Evolutionary conservation across 2,113 vertebrate species (phyloP).

Genomic region (Notarius lentiginosus): DNA sequence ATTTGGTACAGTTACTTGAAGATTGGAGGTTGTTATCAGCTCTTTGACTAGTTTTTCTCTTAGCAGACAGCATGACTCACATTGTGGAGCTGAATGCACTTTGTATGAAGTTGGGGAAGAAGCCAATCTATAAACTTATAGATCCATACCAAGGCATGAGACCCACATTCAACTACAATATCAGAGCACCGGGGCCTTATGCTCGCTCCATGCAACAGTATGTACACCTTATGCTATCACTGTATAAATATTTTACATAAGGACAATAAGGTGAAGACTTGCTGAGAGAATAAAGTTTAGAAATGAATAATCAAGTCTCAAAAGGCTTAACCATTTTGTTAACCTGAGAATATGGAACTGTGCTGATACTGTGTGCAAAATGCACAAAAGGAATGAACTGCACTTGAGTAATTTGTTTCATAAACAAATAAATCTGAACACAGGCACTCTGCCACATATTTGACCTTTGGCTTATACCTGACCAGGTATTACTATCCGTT

Average conservation of each 20-base stretch:
- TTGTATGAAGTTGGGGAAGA: conserved; percentile 96
- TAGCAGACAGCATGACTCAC: conserved; percentile 87
- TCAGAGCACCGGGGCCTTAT: conserved; percentile 85
- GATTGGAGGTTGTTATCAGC: neutral
- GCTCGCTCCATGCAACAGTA: conserved; percentile 85
- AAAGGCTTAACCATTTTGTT: neutral
- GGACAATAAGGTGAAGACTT: neutral
- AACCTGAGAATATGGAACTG: too few relatives aligned
- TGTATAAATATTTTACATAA: neutral
- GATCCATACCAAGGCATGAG: conserved; percentile 93
- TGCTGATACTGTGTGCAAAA: neutral
- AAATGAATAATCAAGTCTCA: neutral
- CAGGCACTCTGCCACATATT: neutral
- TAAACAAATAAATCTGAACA: neutral
- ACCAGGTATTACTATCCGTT: conserved; percentile 97
- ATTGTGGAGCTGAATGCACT: conserved; percentile 93
- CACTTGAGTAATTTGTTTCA: neutral
- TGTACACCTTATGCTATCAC: conserved; percentile 39
- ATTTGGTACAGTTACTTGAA: neutral
- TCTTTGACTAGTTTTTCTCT: conserved; percentile 36
- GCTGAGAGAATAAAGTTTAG: neutral
- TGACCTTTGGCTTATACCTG: conserved; percentile 24
- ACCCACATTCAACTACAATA: conserved; percentile 89
- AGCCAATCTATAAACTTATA: conserved; percentile 93
- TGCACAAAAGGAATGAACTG: neutral